phyloP scores from a whole-genome alignment of 2,113 vertebrate genomes.

The Hylia prasina region DNA sequence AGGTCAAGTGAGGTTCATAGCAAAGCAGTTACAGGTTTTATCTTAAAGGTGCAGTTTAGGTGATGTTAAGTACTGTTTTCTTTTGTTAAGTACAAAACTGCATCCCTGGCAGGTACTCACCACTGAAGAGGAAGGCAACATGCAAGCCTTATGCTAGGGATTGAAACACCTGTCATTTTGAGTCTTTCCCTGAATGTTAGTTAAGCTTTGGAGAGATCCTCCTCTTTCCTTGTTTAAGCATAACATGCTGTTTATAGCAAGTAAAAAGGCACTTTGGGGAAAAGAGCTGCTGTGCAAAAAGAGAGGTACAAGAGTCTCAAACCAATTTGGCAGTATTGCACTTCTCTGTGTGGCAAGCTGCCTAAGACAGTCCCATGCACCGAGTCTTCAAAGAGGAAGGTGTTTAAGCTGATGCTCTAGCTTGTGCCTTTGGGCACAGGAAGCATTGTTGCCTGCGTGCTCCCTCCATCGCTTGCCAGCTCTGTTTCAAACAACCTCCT shows the following conservation, averaged over 20 bases:
- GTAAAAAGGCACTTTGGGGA: not conserved
- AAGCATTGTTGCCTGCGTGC: not conserved
- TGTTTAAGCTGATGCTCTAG: not conserved
- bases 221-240: not conserved
- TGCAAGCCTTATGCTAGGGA: not conserved
- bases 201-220: not conserved
- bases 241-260: not conserved
- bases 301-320: not conserved
- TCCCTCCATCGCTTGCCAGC: not conserved
- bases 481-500: not conserved
- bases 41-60: not conserved
- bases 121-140: not conserved
- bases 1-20: not conserved
- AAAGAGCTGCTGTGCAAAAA: not conserved
- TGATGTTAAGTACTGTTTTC: not conserved
- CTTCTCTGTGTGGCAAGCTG: not conserved
- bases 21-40: not conserved
- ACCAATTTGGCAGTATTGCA: not conserved
- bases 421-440: not conserved
- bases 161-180: not conserved
- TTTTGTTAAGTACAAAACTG: not conserved
- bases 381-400: not conserved
- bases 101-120: not conserved
- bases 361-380: not conserved
- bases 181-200: not conserved